These are phyloP conservation scores for Ellobius talpinus DNA, from an alignment of 2,113 vertebrate genomes.

Conservation along the genomic window DNA sequence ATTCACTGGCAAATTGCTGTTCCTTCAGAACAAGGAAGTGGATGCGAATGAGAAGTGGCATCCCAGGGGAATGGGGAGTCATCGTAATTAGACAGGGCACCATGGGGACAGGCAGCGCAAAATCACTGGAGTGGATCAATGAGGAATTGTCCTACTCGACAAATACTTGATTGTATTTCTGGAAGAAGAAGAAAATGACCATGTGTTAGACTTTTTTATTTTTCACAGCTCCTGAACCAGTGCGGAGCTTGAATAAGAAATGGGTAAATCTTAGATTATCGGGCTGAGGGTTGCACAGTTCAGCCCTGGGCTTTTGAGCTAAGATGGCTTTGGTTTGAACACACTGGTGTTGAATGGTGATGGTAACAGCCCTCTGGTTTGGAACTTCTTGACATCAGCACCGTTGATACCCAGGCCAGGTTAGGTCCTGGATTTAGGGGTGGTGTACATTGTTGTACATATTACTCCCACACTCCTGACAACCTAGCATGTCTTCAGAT, in stretches of 20 bases:
- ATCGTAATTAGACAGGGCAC: slow-evolving; percentile 75
- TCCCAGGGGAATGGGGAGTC: slow-evolving; percentile 77
- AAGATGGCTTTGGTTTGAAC: neutral
- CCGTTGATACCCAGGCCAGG: neutral
- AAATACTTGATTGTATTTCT: slow-evolving; percentile 45
- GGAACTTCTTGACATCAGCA: neutral
- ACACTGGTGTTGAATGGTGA: neutral
- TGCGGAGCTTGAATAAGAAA: neutral
- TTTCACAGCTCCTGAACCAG: neutral
- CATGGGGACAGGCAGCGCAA: slow-evolving; percentile 68
- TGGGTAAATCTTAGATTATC: neutral
- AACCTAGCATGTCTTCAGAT: slow-evolving; percentile 13
- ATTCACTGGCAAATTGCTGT: slow-evolving; percentile 77
- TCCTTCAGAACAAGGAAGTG: slow-evolving; percentile 77
- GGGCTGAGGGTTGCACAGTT: neutral
- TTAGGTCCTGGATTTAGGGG: slow-evolving; percentile 1
- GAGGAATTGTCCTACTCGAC: slow-evolving; percentile 57
- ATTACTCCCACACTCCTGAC: neutral
- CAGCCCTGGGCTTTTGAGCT: neutral
- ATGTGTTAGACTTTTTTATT: neutral
- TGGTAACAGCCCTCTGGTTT: neutral
- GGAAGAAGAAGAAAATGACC: slow-evolving; percentile 22
- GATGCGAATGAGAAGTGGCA: slow-evolving; percentile 75
- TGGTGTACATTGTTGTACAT: neutral
- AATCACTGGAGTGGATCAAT: slow-evolving; percentile 74